Percentiles rank a stretch among this genome's conserved stretches.
These are phyloP conservation scores for Lacanobia oleracea DNA, from an alignment of 2,888 invertebrate species.

Conservation along the genomic window DNA sequence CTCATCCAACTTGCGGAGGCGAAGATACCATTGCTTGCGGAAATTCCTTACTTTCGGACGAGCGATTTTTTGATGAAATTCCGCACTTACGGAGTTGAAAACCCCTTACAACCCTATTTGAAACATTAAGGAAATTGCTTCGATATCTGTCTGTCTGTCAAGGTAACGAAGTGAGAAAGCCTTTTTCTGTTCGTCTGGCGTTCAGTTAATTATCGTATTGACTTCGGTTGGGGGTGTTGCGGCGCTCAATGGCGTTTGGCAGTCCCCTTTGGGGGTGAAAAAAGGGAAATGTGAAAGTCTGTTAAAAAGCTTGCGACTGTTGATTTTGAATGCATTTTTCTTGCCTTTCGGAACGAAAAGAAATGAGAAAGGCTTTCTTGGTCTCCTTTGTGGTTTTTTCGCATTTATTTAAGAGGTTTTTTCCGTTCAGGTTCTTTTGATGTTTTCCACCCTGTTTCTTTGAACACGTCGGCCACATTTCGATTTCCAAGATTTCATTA, in stretches of 20 bases:
- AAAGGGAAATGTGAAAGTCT: not conserved
- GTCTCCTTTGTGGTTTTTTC: not conserved
- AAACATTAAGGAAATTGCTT: constrained; percentile 53
- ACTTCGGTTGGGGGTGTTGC: constrained; percentile 14
- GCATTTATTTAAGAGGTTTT: too few relatives aligned
- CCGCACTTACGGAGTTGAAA: not conserved
- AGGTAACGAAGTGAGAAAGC: constrained; percentile 33
- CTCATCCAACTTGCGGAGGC: not conserved
- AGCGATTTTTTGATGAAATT: not conserved
- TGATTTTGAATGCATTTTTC: not conserved
- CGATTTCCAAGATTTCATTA: not conserved
- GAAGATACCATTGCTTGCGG: not conserved
- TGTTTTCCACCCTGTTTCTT: not conserved
- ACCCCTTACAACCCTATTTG: not conserved
- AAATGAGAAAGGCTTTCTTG: not conserved
- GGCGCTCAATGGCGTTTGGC: constrained; percentile 5
- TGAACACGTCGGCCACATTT: not conserved
- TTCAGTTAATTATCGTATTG: constrained; percentile 56
- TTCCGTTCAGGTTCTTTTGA: too few relatives aligned
- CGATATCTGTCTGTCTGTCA: constrained; percentile 52
- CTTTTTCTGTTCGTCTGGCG: constrained; percentile 48
- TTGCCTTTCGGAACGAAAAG: not conserved
- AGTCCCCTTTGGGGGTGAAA: not conserved
- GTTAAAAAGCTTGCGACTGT: not conserved
- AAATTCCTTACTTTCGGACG: not conserved